Evolutionary conservation across 2,888 invertebrate genomes (phyloP).

Genomic region (Aradus depressus): DNA sequence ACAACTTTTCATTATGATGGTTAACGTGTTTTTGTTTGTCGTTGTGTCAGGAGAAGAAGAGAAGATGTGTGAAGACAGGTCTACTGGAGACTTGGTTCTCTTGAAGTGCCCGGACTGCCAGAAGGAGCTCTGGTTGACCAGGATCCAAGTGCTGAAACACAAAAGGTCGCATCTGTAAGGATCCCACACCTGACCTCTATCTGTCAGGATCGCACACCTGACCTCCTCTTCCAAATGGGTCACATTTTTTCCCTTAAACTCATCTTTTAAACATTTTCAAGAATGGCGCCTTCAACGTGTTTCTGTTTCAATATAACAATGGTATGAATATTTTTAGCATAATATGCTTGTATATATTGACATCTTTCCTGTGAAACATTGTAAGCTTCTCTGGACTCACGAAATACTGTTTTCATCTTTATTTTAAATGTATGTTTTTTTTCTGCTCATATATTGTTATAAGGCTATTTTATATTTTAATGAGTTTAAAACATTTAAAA

Average conservation of each 20-base stretch:
- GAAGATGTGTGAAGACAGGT: conserved; percentile 32
- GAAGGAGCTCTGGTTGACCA: conserved; percentile 54
- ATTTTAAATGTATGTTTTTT: neutral
- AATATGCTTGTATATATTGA: neutral
- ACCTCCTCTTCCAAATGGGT: too few relatives aligned
- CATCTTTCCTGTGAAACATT: too few relatives aligned
- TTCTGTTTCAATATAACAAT: neutral
- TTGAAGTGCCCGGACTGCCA: conserved; percentile 65
- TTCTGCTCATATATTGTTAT: too few relatives aligned
- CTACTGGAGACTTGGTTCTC: conserved; percentile 47
- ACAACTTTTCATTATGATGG: too few relatives aligned
- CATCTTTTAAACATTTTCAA: too few relatives aligned
- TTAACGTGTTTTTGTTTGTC: too few relatives aligned
- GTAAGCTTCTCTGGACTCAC: neutral
- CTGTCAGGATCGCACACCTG: too few relatives aligned
- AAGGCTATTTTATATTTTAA: too few relatives aligned
- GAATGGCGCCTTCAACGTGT: too few relatives aligned
- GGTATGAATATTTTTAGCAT: neutral
- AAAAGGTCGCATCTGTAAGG: conserved; percentile 48
- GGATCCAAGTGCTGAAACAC: conserved; percentile 77
- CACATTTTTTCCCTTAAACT: too few relatives aligned
- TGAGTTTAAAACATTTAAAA: too few relatives aligned
- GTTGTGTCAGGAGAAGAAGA: conserved; percentile 34
- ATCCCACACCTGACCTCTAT: too few relatives aligned
- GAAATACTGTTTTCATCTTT: neutral